These are phyloP conservation scores for Cinara cedri DNA, from an alignment of 2,888 invertebrate species.

Conservation along the genomic window DNA sequence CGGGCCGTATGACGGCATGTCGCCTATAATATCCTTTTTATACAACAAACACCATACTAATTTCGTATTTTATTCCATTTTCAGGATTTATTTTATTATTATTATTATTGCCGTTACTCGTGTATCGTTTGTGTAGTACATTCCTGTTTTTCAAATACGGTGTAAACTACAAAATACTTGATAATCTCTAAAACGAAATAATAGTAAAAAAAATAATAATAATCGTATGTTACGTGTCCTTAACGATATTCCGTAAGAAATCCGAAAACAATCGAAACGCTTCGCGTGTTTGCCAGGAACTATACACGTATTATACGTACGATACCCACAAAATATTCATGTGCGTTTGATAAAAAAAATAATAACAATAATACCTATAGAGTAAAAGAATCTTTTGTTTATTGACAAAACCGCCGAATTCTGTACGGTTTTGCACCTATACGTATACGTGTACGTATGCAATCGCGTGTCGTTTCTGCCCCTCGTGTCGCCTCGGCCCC, in stretches of 20 bases:
- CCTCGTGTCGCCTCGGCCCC: not conserved
- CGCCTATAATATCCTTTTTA: conserved; percentile 95
- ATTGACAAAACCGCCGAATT: not conserved
- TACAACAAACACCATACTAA: conserved; percentile 29
- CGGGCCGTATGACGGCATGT: conserved; percentile 85
- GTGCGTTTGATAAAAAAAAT: not conserved
- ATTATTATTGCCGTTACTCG: not conserved
- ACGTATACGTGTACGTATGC: not conserved
- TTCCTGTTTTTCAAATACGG: not conserved
- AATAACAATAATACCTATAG: not conserved
- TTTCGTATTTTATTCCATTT: not conserved
- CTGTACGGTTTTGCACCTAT: too few species aligned
- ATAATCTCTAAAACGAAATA: not conserved
- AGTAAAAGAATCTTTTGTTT: not conserved
- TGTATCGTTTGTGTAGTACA: not conserved
- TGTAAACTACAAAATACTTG: not conserved
- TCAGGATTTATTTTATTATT: not conserved
- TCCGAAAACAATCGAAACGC: not conserved
- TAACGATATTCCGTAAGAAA: conserved; percentile 47
- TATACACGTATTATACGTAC: not conserved
- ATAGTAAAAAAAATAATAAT: not conserved
- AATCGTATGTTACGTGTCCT: not conserved
- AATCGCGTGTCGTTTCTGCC: not conserved
- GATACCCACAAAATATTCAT: not conserved
- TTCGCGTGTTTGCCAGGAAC: not conserved